A percentile compares a stretch with the other conserved stretches of the same genome.
phyloP scores from a whole-genome alignment of 2,797 vertebrate species.

The Xenentodon cancila region DNA sequence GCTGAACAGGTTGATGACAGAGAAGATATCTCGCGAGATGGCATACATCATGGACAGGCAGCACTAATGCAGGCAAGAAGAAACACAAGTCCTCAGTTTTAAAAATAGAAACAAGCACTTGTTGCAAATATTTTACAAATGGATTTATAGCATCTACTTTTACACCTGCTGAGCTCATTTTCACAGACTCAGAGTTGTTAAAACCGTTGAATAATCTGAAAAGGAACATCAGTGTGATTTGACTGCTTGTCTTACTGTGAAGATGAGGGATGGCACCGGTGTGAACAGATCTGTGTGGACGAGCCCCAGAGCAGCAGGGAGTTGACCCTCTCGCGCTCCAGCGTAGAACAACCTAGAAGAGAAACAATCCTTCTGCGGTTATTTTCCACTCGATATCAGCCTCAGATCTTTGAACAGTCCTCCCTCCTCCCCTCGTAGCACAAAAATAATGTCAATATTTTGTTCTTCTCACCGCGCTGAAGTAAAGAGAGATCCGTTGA shows the following conservation, averaged over 20 bases:
- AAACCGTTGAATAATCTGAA: neutral
- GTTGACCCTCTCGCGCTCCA: constrained; percentile 81
- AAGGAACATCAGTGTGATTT: neutral
- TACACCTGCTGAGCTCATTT: too few relatives aligned
- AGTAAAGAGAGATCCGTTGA: constrained; percentile 97
- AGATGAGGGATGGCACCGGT: constrained; percentile 82
- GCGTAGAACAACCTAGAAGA: constrained; percentile 79
- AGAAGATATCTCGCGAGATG: constrained; percentile 83
- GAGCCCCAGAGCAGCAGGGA: constrained; percentile 80
- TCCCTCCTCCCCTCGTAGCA: neutral
- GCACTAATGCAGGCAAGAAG: constrained; percentile 64
- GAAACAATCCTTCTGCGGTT: constrained; percentile 6
- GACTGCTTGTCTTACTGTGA: constrained; percentile 72
- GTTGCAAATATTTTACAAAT: too few relatives aligned
- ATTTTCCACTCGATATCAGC: constrained; percentile 10
- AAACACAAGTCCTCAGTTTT: neutral
- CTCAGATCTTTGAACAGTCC: neutral
- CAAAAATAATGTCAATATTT: neutral
- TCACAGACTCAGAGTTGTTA: too few relatives aligned
- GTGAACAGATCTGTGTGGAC: constrained; percentile 84
- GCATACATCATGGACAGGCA: constrained; percentile 82
- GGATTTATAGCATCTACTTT: too few relatives aligned
- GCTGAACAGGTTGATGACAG: constrained; percentile 84
- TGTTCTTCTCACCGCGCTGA: constrained; percentile 86
- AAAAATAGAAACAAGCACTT: too few relatives aligned